Percentiles rank a stretch among this genome's conserved stretches.
Evolutionary conservation across 2,797 vertebrate species (phyloP).

Genomic region (Sebastes trivittatus): DNA sequence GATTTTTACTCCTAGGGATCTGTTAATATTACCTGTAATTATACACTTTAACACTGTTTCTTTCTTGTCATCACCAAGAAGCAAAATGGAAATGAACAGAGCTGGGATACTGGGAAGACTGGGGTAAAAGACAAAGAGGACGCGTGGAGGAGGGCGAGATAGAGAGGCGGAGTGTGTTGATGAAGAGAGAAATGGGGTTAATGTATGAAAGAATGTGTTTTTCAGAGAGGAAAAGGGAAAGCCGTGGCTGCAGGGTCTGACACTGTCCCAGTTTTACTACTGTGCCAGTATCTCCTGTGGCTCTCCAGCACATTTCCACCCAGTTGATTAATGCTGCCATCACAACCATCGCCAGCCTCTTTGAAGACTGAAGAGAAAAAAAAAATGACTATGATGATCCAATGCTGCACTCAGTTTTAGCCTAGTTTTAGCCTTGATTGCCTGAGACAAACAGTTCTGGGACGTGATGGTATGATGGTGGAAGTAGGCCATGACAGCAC

Average conservation of each 20-base stretch:
- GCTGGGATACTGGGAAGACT: conserved; percentile 13
- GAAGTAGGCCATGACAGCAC: conserved; percentile 45
- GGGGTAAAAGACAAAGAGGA: conserved; percentile 6
- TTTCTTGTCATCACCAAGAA: not conserved
- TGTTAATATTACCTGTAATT: conserved; percentile 20
- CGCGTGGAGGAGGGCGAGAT: conserved; percentile 10
- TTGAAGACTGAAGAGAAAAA: conserved; percentile 53
- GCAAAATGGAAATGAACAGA: conserved; percentile 4
- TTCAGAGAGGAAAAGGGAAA: conserved; percentile 62
- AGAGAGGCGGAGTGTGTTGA: conserved; percentile 46
- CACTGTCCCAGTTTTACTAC: conserved; percentile 77
- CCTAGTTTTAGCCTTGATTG: conserved; percentile 54
- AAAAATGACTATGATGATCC: conserved; percentile 39
- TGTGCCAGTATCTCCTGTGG: conserved; percentile 72
- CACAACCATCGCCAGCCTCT: conserved; percentile 60
- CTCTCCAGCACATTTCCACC: conserved; percentile 69
- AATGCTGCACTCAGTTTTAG: conserved; percentile 35
- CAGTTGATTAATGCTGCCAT: conserved; percentile 77
- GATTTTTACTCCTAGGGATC: not conserved
- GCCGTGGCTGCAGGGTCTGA: conserved; percentile 73
- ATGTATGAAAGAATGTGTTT: conserved; percentile 73
- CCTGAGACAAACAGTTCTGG: conserved; percentile 56
- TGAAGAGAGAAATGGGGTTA: conserved; percentile 74
- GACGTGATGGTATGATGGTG: conserved; percentile 34
- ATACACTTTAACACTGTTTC: conserved; percentile 10